Conservation (phyloP, 2,888 invertebrate species). For the Synergus gifuensis region DNA sequence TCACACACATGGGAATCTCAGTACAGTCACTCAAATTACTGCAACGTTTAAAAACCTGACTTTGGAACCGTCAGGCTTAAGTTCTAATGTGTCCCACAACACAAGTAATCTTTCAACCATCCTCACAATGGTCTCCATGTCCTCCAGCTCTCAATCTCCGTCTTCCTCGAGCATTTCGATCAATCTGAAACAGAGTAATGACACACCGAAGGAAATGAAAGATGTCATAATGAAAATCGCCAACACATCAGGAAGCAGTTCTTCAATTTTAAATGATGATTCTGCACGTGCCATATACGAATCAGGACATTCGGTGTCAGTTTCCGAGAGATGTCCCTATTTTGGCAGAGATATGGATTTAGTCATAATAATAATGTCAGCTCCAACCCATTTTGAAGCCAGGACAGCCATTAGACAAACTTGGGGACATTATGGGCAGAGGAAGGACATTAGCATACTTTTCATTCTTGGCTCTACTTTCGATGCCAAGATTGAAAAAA, state of each 20-base stretch:
- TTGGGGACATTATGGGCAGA: slow-evolving; percentile 87
- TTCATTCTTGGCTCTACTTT: slow-evolving; percentile 84
- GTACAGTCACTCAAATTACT: slow-evolving; percentile 50
- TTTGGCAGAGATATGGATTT: slow-evolving; percentile 75
- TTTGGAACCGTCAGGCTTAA: slow-evolving; percentile 51
- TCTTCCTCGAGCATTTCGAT: slow-evolving; percentile 57
- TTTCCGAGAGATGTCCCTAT: slow-evolving; percentile 70
- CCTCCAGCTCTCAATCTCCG: slow-evolving; percentile 54
- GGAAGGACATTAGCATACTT: slow-evolving; percentile 80
- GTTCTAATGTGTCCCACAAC: slow-evolving; percentile 51
- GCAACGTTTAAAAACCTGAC: slow-evolving; percentile 58
- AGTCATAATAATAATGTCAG: slow-evolving; percentile 84
- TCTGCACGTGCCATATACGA: slow-evolving; percentile 71
- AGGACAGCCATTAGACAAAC: slow-evolving; percentile 85
- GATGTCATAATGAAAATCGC: slow-evolving; percentile 31
- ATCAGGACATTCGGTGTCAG: slow-evolving; percentile 68
- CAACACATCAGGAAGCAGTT: slow-evolving; percentile 54
- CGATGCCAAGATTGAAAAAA: slow-evolving; percentile 71
- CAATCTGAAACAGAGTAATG: slow-evolving; percentile 52
- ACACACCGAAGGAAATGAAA: slow-evolving; percentile 41
- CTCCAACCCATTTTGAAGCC: slow-evolving; percentile 83
- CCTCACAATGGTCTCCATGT: slow-evolving; percentile 51
- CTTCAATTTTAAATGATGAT: slow-evolving; percentile 79
- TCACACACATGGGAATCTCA: slow-evolving; percentile 56
- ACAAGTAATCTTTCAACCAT: slow-evolving; percentile 50